Evolutionary conservation across 2,113 vertebrate species (phyloP).

Genomic region (Sula dactylatra): DNA sequence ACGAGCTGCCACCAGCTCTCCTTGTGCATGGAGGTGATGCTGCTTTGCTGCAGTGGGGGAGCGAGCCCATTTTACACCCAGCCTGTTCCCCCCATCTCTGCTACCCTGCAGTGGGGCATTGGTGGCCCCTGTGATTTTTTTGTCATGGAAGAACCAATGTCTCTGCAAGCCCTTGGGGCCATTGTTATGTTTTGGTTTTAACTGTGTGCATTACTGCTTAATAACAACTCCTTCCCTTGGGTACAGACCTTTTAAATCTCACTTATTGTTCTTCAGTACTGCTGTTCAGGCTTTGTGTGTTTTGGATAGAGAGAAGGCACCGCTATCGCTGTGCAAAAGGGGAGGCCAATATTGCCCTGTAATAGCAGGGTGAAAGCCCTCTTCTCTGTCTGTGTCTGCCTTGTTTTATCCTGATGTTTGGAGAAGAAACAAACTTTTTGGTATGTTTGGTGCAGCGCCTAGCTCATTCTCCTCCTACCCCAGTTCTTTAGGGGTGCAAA

Average conservation of each 20-base stretch:
- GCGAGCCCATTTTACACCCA: neutral
- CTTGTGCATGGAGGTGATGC: neutral
- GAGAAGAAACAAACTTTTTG: neutral
- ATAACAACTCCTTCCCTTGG: neutral
- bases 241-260: conserved; percentile 14
- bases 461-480: neutral
- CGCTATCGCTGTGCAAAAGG: neutral
- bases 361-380: neutral
- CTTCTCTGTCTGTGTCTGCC: neutral
- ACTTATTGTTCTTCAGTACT: neutral
- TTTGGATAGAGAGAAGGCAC: neutral
- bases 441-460: neutral
- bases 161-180: neutral
- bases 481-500: neutral
- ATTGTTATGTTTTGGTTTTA: neutral
- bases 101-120: fast-evolving
- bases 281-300: neutral
- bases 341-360: neutral
- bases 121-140: no score
- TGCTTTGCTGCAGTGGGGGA: neutral
- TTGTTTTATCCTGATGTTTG: neutral
- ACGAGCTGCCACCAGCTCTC: neutral
- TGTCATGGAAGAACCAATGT: neutral
- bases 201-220: conserved; percentile 20
- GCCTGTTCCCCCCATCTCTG: neutral